phyloP scores from a whole-genome alignment of 2,113 vertebrate species.

The Oryzias celebensis region DNA sequence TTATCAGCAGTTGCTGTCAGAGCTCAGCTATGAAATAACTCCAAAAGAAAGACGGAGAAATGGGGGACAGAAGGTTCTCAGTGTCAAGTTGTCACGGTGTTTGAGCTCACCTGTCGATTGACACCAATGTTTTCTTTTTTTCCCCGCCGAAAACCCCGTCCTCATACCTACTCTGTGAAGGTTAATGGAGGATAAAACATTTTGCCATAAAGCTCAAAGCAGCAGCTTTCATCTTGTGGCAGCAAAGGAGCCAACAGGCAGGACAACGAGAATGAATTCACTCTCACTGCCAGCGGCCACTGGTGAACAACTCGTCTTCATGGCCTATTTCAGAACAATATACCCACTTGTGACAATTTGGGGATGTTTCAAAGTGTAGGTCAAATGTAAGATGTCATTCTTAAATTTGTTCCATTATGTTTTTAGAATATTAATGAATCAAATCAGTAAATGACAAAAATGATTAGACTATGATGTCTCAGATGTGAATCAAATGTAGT shows the following conservation, averaged over 20 bases:
- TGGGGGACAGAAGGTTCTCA: slow-evolving; percentile 42
- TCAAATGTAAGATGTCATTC: neutral
- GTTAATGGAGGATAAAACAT: slow-evolving; percentile 74
- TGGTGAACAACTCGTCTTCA: slow-evolving; percentile 63
- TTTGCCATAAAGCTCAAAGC: slow-evolving; percentile 67
- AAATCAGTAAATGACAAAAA: neutral
- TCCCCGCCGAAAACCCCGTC: slow-evolving; percentile 52
- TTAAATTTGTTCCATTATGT: slow-evolving; percentile 1
- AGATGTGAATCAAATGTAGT: slow-evolving; percentile 22
- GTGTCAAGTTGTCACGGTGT: slow-evolving; percentile 30
- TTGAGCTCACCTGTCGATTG: slow-evolving; percentile 49
- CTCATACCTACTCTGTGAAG: slow-evolving; percentile 60
- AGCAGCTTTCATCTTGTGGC: slow-evolving; percentile 39
- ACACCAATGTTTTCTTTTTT: slow-evolving; percentile 48
- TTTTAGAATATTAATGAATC: slow-evolving; percentile 3
- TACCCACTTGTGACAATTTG: slow-evolving; percentile 28
- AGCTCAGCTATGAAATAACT: slow-evolving; percentile 57
- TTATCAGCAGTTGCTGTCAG: slow-evolving; percentile 63
- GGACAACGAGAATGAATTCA: slow-evolving; percentile 46
- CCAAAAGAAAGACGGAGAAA: slow-evolving; percentile 56
- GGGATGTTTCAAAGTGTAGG: slow-evolving; percentile 40
- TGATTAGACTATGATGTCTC: slow-evolving; percentile 4
- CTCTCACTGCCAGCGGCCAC: slow-evolving; percentile 54
- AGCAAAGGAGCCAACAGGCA: slow-evolving; percentile 46
- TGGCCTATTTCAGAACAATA: slow-evolving; percentile 60